phyloP scores from a whole-genome alignment of 2,113 vertebrate species.

The Herpailurus yagouaroundi region DNA sequence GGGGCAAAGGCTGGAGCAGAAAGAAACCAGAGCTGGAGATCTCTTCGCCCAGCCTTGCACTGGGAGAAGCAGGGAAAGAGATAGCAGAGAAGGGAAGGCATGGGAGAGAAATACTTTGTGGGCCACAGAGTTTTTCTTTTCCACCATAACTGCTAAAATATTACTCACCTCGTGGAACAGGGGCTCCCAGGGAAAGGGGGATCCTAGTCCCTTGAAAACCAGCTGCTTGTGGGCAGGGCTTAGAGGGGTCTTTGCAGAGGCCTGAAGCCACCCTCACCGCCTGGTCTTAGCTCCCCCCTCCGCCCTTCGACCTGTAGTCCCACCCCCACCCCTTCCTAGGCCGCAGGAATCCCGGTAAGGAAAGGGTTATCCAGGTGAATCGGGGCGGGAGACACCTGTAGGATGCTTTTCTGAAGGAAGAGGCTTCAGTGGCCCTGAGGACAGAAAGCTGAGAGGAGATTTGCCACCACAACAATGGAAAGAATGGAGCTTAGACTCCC shows the following conservation, averaged over 20 bases:
- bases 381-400: not conserved
- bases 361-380: not conserved
- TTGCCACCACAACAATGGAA: not conserved
- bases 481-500: not conserved
- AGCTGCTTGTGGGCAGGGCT: not conserved
- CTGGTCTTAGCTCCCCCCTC: not conserved
- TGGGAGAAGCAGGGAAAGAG: not conserved
- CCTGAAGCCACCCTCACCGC: not conserved
- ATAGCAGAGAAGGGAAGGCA: not conserved
- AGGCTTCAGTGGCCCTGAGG: not conserved
- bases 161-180: not conserved
- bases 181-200: not conserved
- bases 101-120: not conserved
- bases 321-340: not conserved
- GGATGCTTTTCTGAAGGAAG: not conserved
- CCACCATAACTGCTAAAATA: not conserved
- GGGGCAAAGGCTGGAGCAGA: not conserved
- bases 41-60: not conserved
- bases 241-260: not conserved
- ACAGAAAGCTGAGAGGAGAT: conserved; percentile 46
- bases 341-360: not conserved
- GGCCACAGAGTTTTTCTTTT: not conserved
- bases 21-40: not conserved
- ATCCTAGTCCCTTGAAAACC: not conserved
- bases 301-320: not conserved